Base-by-base conservation (phyloP, 1,140 invertebrate species). In the Nixonia krombeini region DNA sequence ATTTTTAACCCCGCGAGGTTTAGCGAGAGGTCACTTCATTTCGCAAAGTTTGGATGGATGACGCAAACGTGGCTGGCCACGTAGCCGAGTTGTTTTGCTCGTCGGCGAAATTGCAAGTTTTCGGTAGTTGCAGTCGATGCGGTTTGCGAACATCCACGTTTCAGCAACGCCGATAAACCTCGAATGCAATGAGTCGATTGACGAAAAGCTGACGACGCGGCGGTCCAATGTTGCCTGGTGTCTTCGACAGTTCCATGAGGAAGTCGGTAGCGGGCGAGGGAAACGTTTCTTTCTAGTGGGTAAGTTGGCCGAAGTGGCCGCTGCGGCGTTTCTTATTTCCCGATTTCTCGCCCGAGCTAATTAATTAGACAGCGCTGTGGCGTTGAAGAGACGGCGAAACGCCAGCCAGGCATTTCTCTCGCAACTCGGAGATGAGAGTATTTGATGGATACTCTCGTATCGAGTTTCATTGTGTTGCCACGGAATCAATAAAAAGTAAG, bases 401-500 rank as follows among this genome's bases (percentile, higher is more conserved):
- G n/a, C n/a, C n/a, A n/a, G n/a, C n/a, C n/a, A n/a, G n/a, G n/a
- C n/a, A n/a, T n/a, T n/a, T n/a, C n/a, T n/a, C n/a, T n/a, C n/a
- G n/a, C n/a, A n/a, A n/a, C n/a, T n/a, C n/a, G n/a, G n/a, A n/a
- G n/a, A n/a, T n/a, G 29, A 10, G 12, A 31, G 12, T n/a, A 31
- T 8, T 10, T 31, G 29, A 31, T 31, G 29, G 29, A 31, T 31
- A n/a, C 12, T 10, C 12, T 31, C 29, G 3, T 31, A 31, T 31
- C 9, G 29, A 31, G 9, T 31, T 31, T 8, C 29, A 31, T 31
- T 31, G 29, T 31, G 29, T n/a, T 31, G 9, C 29, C 12, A 3
- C 29, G 29, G 12, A 31, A 10, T 10, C 29, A 31, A 31, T 31
- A 31, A 31, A 26, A 26, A 21, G 21, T 44, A 44, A 44, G 40